A percentile compares a stretch with the other conserved stretches of the same genome.
phyloP scores from a whole-genome alignment of 2,888 invertebrate species.

The Keiferia lycopersicella region DNA sequence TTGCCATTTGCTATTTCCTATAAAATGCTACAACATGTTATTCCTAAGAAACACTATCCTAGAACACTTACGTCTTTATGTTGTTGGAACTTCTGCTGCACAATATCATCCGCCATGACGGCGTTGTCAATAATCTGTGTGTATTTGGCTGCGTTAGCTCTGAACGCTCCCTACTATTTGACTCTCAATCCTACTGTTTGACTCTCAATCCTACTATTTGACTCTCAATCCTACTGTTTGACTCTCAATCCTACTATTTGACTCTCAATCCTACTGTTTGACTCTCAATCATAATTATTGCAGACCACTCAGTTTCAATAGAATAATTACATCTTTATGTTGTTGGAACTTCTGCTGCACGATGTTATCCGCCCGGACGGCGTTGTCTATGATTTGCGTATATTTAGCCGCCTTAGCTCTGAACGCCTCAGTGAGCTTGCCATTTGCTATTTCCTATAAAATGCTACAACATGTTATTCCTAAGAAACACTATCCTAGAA shows the following conservation, averaged over 20 bases:
- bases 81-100: slow-evolving; percentile 91
- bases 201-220: no score
- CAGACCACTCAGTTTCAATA: no score
- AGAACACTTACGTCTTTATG: slow-evolving; percentile 77
- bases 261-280: no score
- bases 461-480: not conserved
- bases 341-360: slow-evolving; percentile 89
- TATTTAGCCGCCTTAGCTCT: slow-evolving; percentile 53
- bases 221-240: no score
- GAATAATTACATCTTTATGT: no score
- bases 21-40: not conserved
- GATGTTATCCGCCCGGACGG: no score
- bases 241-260: no score
- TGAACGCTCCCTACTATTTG: no score
- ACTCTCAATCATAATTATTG: no score
- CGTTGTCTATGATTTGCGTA: no score
- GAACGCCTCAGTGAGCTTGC: slow-evolving; percentile 93
- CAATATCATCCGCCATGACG: slow-evolving; percentile 89
- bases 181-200: no score
- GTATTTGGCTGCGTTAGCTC: slow-evolving; percentile 83
- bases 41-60: not conserved
- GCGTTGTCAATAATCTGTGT: slow-evolving; percentile 96
- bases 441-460: slow-evolving; percentile 79
- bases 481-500: not conserved
- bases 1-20: slow-evolving; percentile 84